Percentiles rank a stretch among this genome's conserved stretches.
Evolutionary conservation across 92 coral and sea anemone genomes (phyloP).

Genomic region (Porites evermanni): DNA sequence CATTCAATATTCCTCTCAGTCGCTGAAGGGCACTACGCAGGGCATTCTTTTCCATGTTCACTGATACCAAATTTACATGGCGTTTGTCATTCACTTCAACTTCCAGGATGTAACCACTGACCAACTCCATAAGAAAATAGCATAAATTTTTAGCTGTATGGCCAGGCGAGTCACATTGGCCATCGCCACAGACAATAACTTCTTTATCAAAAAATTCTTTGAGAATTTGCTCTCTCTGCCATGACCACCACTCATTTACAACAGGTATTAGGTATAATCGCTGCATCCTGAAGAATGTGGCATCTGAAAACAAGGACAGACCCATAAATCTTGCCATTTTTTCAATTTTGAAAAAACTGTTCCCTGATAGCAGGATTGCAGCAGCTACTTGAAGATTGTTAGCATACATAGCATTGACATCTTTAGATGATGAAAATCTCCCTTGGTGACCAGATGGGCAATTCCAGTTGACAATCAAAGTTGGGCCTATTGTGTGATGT

Average conservation of each 20-base stretch:
- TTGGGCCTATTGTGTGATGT: conserved; percentile 32
- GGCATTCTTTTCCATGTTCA: conserved; percentile 53
- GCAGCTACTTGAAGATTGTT: conserved; percentile 52
- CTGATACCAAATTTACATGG: conserved; percentile 47
- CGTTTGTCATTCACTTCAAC: conserved; percentile 57
- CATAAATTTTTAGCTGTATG: conserved; percentile 46
- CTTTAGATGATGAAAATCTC: conserved; percentile 40
- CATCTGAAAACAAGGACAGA: conserved; percentile 46
- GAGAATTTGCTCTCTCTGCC: conserved; percentile 37
- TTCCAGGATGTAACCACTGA: conserved; percentile 39
- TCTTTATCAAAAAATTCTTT: conserved; percentile 16
- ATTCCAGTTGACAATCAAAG: conserved; percentile 25
- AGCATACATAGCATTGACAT: conserved; percentile 33
- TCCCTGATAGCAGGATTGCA: conserved; percentile 41
- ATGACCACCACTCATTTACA: conserved; percentile 58
- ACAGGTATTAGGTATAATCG: conserved; percentile 51
- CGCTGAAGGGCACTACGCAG: conserved; percentile 36
- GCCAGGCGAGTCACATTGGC: conserved; percentile 68
- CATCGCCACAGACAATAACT: conserved; percentile 57
- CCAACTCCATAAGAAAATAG: conserved; percentile 56
- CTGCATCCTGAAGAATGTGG: conserved; percentile 55
- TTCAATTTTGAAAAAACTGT: conserved; percentile 44
- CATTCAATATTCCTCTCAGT: conserved; percentile 7
- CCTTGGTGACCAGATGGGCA: conserved; percentile 45
- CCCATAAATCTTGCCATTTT: conserved; percentile 45